Conservation (phyloP, 2,888 invertebrate genomes). For the Panzeria rudis region DNA sequence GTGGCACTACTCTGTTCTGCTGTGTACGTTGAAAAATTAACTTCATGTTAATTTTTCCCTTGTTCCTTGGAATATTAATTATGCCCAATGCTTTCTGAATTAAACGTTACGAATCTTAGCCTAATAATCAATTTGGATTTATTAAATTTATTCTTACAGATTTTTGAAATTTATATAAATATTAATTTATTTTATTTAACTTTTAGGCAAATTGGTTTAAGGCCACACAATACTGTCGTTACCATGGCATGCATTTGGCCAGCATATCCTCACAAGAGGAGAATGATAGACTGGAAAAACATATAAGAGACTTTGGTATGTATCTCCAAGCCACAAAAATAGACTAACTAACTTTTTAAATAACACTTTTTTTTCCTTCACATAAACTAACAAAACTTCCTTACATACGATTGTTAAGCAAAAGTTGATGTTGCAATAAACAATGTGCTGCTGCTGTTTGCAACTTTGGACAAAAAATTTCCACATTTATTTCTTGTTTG, state of each 20-base stretch:
- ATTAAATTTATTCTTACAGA: background rate
- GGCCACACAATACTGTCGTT: conserved; percentile 95
- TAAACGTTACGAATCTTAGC: too few species aligned
- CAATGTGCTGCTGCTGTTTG: background rate
- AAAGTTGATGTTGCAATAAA: conserved; percentile 31
- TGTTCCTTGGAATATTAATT: too few species aligned
- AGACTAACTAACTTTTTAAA: conserved; percentile 7
- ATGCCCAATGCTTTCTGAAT: too few species aligned
- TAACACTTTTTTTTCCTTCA: background rate
- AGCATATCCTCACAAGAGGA: conserved; percentile 95
- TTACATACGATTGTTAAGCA: conserved; percentile 1
- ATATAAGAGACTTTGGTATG: conserved; percentile 94
- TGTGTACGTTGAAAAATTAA: too few species aligned
- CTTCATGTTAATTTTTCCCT: too few species aligned
- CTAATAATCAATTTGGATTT: too few species aligned
- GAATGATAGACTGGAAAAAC: conserved; percentile 94
- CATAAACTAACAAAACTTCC: conserved; percentile 10
- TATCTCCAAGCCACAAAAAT: conserved; percentile 51
- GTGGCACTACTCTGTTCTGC: too few species aligned
- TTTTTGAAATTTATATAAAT: background rate
- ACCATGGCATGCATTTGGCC: conserved; percentile 96
- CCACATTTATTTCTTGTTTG: conserved; percentile 24
- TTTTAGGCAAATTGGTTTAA: conserved; percentile 96
- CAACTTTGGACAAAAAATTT: background rate
- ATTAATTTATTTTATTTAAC: conserved; percentile 5